Conservation (phyloP, 2,113 vertebrate species). For the Coregonus clupeaformis region DNA sequence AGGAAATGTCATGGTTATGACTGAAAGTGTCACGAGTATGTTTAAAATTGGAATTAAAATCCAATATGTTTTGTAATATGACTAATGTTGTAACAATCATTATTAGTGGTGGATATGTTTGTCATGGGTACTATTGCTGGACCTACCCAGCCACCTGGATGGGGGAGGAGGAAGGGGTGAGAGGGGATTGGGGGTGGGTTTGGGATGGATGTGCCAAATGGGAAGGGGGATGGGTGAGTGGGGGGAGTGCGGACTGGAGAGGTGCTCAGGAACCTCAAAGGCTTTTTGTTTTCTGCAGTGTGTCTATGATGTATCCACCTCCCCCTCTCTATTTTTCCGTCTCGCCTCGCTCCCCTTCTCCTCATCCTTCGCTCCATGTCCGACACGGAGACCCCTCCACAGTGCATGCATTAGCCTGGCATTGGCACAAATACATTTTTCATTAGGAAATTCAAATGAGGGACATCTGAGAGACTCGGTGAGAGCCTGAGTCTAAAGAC, state of each 20-base stretch:
- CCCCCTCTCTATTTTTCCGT: background rate
- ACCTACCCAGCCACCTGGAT: background rate
- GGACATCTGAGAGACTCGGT: slow-evolving; percentile 64
- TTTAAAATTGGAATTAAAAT: no score
- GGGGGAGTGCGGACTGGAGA: slow-evolving; percentile 9
- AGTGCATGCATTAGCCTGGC: slow-evolving; percentile 61
- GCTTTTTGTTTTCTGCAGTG: slow-evolving; percentile 33
- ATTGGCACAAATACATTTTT: slow-evolving; percentile 69
- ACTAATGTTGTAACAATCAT: no score
- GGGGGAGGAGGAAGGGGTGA: background rate
- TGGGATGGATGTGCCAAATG: slow-evolving; percentile 12
- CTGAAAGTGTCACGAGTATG: no score
- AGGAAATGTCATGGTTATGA: no score
- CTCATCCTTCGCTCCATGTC: slow-evolving; percentile 52
- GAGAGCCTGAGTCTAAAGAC: slow-evolving; percentile 50
- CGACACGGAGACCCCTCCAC: slow-evolving; percentile 26
- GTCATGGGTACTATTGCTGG: background rate
- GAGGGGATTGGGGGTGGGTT: background rate
- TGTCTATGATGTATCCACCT: slow-evolving; percentile 22
- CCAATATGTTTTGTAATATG: no score
- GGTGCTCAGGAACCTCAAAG: slow-evolving; percentile 62
- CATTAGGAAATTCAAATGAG: slow-evolving; percentile 71
- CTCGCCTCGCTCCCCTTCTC: slow-evolving; percentile 33
- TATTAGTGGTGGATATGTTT: no score
- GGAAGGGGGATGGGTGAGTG: background rate